A percentile compares a stretch with the other conserved stretches of the same genome.
phyloP scores from a whole-genome alignment of 1,140 invertebrate species.

The Drosophila kanapiae region DNA sequence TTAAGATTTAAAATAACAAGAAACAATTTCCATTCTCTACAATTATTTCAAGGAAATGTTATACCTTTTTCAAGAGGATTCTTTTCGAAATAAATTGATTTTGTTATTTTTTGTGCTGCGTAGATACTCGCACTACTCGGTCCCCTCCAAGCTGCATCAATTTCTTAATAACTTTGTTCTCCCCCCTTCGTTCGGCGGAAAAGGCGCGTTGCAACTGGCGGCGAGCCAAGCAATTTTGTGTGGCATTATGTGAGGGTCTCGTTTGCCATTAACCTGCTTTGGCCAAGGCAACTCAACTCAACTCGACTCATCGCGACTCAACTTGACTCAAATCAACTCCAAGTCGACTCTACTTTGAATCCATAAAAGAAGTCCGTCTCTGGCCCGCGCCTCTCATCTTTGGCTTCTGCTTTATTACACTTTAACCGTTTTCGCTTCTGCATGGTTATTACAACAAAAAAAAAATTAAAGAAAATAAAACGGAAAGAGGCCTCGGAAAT shows the following conservation, averaged over 20 bases:
- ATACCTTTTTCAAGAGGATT: no score
- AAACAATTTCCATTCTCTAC: no score
- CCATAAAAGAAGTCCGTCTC: conserved; percentile 20
- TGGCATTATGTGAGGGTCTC: conserved; percentile 81
- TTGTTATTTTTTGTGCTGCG: not conserved
- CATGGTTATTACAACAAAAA: conserved; percentile 48
- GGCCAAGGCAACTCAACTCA: conserved; percentile 31
- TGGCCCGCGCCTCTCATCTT: conserved; percentile 1
- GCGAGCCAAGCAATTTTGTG: conserved; percentile 71
- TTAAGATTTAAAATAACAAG: no score
- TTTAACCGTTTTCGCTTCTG: conserved; percentile 61
- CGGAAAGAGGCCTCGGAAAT: not conserved
- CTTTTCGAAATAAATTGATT: no score
- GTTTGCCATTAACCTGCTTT: conserved; percentile 74
- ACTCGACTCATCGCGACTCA: conserved; percentile 13
- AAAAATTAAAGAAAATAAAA: not conserved
- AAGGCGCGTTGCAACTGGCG: conserved; percentile 24
- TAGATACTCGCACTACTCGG: conserved; percentile 1
- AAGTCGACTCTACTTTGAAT: conserved; percentile 52
- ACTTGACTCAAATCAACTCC: conserved; percentile 28
- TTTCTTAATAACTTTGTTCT: conserved; percentile 77
- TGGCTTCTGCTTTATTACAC: conserved; percentile 46
- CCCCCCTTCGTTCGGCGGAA: conserved; percentile 32
- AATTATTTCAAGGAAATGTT: not conserved
- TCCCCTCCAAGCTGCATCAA: conserved; percentile 63